Percentiles rank a stretch among this genome's conserved stretches.
These are phyloP conservation scores for Heliconius aoede DNA, from an alignment of 2,888 invertebrate species.

Conservation along the genomic window DNA sequence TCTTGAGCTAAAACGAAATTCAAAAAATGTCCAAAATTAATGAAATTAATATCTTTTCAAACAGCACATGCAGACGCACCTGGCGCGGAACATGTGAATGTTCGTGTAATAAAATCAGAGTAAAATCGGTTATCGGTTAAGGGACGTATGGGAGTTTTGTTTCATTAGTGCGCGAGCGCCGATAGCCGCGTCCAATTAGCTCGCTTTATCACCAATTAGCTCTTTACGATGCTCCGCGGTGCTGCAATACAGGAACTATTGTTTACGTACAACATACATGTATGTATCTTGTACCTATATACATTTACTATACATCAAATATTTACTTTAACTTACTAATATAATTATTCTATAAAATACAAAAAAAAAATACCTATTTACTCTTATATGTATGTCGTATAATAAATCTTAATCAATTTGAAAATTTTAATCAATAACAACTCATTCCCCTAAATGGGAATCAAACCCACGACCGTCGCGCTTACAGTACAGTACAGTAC, in stretches of 20 bases:
- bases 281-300: not conserved
- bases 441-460: too few species aligned
- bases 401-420: too few species aligned
- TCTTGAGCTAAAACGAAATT: too few species aligned
- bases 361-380: too few species aligned
- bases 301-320: not conserved
- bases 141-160: constrained; percentile 47
- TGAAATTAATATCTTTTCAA: not conserved
- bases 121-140: constrained; percentile 42
- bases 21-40: not conserved
- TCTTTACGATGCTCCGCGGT: constrained; percentile 69
- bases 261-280: constrained; percentile 42
- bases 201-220: constrained; percentile 76
- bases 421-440: not conserved
- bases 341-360: too few species aligned
- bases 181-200: constrained; percentile 74
- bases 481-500: not conserved
- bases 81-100: not conserved
- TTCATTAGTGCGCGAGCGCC: constrained; percentile 71
- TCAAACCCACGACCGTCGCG: too few species aligned
- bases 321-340: too few species aligned
- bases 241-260: constrained; percentile 51
- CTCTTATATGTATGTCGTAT: too few species aligned
- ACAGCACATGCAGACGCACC: not conserved
- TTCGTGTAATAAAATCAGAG: constrained; percentile 46